Evolutionary conservation across 2,797 vertebrate genomes (phyloP), one percentile per base, ranked within the genome.

Genomic region (Hozukius guyotensis): DNA sequence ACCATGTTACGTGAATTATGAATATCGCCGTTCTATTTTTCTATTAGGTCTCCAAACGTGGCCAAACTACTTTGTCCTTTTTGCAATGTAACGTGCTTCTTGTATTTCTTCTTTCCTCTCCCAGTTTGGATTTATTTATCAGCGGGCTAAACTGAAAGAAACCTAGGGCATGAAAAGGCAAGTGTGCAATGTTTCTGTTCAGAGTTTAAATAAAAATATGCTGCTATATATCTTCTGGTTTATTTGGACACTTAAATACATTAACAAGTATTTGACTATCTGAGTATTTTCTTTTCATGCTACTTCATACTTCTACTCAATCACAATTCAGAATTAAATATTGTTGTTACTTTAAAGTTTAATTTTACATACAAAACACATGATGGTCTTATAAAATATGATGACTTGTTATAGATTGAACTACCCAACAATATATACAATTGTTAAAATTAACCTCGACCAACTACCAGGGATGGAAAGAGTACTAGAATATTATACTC

Each of bases 131-230:
- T 93, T 90, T 84, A 77, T 72, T 93, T 62, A 84, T 62, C 36
- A 38, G 75, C 42, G 34, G 89, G 86, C 77, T 90, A 79, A 90
- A 85, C 75, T 75, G 88, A 91, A 86, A 81, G 90, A 89, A 91
- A 89, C 66, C 81, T 82, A 91, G 88, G 94, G 96, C 95, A 96
- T 96, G 95, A 93, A 93, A 92, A 92, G 87, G 91, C 89, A 94
- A 94, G 94, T 93, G 90, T 94, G 87, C 91, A 89, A 90, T 93
- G 93, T 94, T 94, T 86, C 85, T 94, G 93, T 95, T 93, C 38
- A 86, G 86, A 93, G 78, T 92, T 95, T 84, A 85, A 96, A 96
- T 96, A 95, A 96, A 95, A 90, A 93, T 85, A 88, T 92, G 92
- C 93, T 95, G 90, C 93, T 93, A 92, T 52, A 73, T 61, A 38